Percentiles rank a stretch among this genome's conserved stretches.
These are phyloP conservation scores for Philereme vetulata DNA, from an alignment of 2,888 invertebrate genomes.

Conservation along the genomic window DNA sequence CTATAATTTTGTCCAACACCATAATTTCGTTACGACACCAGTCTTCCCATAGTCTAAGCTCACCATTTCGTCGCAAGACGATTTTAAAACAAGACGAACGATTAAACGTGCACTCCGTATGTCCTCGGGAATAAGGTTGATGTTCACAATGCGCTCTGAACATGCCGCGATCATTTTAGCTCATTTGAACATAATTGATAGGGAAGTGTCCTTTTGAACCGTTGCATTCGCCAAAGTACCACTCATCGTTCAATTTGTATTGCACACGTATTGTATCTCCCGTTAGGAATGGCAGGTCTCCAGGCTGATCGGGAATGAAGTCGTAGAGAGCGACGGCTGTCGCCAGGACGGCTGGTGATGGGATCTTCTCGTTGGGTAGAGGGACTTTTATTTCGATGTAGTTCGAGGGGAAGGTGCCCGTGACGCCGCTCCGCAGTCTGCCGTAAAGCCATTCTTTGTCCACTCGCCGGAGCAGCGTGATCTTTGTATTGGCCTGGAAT, in stretches of 20 bases:
- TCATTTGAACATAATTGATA: constrained; percentile 87
- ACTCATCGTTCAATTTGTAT: constrained; percentile 88
- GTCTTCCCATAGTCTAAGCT: constrained; percentile 12
- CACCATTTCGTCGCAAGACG: constrained; percentile 15
- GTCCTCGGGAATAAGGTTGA: constrained; percentile 13
- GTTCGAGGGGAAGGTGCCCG: constrained; percentile 92
- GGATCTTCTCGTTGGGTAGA: constrained; percentile 69
- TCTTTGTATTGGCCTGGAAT: constrained; percentile 88
- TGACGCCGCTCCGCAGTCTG: constrained; percentile 84
- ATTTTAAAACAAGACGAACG: constrained; percentile 12
- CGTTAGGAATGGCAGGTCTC: constrained; percentile 63
- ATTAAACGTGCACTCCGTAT: constrained; percentile 7
- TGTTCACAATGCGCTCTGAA: constrained; percentile 17
- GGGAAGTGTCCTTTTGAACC: constrained; percentile 90
- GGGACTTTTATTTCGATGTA: constrained; percentile 91
- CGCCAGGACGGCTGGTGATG: constrained; percentile 49
- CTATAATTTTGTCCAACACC: constrained; percentile 28
- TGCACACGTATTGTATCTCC: constrained; percentile 84
- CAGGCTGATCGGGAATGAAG: constrained; percentile 85
- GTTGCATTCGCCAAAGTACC: constrained; percentile 89
- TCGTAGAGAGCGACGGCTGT: constrained; percentile 87
- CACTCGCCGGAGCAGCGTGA: constrained; percentile 87
- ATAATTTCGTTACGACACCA: constrained; percentile 26
- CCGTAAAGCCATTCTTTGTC: constrained; percentile 93
- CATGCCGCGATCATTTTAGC: constrained; percentile 44